Conservation (phyloP, 1,140 invertebrate genomes). For the Ceratoteleas bidentatus region DNA sequence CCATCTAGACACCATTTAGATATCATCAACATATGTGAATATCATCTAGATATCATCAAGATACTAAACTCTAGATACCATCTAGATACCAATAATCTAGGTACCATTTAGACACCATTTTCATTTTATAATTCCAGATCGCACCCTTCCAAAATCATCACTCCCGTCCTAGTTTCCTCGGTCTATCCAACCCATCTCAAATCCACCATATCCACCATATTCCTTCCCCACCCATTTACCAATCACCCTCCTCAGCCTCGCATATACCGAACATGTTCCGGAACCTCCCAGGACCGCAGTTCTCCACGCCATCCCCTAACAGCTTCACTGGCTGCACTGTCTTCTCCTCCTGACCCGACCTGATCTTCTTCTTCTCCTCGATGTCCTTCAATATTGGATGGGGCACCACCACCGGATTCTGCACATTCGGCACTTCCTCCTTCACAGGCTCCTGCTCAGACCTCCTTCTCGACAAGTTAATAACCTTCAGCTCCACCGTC, state of each 20-base stretch:
- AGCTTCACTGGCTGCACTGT: slow-evolving; percentile 60
- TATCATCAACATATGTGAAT: too few species aligned
- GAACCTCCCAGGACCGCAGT: slow-evolving; percentile 76
- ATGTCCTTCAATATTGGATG: not conserved
- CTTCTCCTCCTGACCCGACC: slow-evolving; percentile 18
- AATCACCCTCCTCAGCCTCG: slow-evolving; percentile 36
- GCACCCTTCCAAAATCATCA: not conserved
- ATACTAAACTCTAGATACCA: too few species aligned
- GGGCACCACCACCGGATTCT: not conserved
- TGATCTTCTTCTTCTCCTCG: slow-evolving; percentile 5
- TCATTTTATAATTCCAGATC: too few species aligned
- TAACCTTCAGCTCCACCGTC: slow-evolving; percentile 14
- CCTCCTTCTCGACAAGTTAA: slow-evolving; percentile 20
- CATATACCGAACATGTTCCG: slow-evolving; percentile 73
- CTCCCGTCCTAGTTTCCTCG: not conserved
- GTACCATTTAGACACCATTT: too few species aligned
- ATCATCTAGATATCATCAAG: too few species aligned
- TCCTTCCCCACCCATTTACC: not conserved
- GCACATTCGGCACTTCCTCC: slow-evolving; percentile 8
- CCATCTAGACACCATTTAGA: too few species aligned
- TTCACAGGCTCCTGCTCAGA: slow-evolving; percentile 17
- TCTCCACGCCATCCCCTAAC: slow-evolving; percentile 74
- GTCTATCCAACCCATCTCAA: too few species aligned
- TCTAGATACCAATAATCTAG: too few species aligned
- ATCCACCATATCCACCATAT: too few species aligned